phyloP scores from a whole-genome alignment of 2,113 vertebrate genomes.

The Carettochelys insculpta region DNA sequence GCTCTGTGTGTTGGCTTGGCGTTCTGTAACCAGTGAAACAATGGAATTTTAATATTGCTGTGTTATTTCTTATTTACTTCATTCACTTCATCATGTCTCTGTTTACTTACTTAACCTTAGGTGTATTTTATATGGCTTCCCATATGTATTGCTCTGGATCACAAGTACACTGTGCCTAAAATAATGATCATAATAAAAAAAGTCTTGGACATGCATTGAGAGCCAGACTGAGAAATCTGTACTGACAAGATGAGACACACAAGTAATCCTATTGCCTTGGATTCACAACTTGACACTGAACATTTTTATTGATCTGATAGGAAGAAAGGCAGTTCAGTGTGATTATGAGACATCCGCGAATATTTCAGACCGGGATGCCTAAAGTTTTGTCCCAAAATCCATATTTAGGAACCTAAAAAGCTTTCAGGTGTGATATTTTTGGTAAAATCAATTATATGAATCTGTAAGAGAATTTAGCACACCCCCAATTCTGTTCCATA shows the following conservation, averaged over 20 bases:
- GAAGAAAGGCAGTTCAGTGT: not conserved
- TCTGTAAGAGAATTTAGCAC: not conserved
- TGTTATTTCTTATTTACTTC: not conserved
- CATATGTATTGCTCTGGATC: not conserved
- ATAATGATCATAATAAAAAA: not conserved
- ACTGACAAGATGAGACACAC: no score
- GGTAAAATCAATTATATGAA: not conserved
- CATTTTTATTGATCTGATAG: not conserved
- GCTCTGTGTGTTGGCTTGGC: not conserved
- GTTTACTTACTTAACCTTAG: not conserved
- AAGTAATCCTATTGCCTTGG: not conserved
- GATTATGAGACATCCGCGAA: not conserved
- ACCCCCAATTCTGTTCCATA: not conserved
- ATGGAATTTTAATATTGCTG: not conserved
- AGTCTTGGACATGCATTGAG: not conserved
- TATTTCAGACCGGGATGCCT: not conserved
- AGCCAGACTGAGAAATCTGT: not conserved
- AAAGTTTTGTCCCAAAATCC: not conserved
- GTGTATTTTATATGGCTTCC: not conserved
- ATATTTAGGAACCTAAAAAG: not conserved
- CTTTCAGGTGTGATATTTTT: not conserved
- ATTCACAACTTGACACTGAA: fast-evolving
- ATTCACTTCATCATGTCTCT: not conserved
- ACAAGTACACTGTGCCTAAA: not conserved
- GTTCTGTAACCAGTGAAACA: not conserved